Conservation (phyloP, 2,888 invertebrate species). For the Corythucha ciliata region DNA sequence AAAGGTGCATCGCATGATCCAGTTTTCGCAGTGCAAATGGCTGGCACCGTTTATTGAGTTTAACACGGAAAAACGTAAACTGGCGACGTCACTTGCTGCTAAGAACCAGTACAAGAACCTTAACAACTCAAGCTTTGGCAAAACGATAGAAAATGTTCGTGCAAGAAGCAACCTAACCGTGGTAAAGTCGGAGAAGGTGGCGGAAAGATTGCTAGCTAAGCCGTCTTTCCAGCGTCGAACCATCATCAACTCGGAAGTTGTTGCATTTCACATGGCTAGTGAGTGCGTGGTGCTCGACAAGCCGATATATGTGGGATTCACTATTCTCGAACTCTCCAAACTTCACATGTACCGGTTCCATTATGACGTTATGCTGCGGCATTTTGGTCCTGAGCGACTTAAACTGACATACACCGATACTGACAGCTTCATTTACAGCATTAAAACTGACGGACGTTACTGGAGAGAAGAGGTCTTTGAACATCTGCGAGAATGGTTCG, state of each 20-base stretch:
- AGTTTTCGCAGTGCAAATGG: slow-evolving; percentile 37
- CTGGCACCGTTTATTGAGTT: slow-evolving; percentile 35
- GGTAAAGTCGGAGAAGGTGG: neutral
- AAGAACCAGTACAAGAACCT: neutral
- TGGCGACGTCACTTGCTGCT: neutral
- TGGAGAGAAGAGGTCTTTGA: no score
- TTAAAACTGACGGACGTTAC: no score
- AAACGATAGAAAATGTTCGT: neutral
- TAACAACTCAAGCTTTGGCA: neutral
- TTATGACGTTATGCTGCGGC: neutral
- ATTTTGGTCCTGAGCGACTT: neutral
- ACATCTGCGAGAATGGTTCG: no score
- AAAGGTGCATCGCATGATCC: slow-evolving; percentile 37
- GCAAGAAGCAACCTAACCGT: neutral
- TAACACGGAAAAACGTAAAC: slow-evolving; percentile 16
- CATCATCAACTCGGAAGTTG: neutral
- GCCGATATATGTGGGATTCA: neutral
- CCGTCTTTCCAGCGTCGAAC: neutral
- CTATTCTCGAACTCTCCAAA: neutral
- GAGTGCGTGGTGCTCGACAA: neutral
- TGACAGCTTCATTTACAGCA: neutral
- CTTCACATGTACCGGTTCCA: neutral
- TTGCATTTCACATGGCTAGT: neutral
- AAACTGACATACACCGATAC: neutral
- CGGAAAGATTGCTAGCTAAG: neutral